Evolutionary conservation across 2,797 vertebrate genomes (phyloP).

Genomic region (Columba guinea): DNA sequence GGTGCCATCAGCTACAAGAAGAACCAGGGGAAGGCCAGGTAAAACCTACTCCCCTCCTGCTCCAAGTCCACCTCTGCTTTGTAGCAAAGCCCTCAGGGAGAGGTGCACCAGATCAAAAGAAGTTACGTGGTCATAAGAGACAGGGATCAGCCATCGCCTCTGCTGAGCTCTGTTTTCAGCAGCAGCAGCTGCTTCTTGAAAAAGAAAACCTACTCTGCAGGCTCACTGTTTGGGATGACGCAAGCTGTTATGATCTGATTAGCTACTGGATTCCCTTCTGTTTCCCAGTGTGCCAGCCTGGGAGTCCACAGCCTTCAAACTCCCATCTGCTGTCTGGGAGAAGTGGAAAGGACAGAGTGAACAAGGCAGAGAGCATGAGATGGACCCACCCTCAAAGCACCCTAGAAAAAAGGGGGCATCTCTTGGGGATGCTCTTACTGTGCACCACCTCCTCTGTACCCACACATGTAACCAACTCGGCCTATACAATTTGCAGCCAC

Average conservation of each 20-base stretch:
- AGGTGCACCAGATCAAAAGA: neutral
- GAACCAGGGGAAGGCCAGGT: neutral
- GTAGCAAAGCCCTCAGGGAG: neutral
- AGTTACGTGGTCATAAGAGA: neutral
- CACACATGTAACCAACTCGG: neutral
- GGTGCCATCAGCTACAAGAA: neutral
- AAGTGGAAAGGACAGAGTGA: neutral
- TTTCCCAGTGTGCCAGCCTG: neutral
- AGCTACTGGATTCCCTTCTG: neutral
- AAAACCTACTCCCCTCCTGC: neutral
- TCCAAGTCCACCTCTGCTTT: neutral
- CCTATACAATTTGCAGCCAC: neutral
- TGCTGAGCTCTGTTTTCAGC: neutral
- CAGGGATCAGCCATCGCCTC: neutral
- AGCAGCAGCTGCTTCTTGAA: neutral
- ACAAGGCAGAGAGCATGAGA: neutral
- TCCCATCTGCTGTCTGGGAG: neutral
- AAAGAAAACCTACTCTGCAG: neutral
- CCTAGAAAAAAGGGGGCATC: neutral
- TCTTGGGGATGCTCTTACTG: neutral
- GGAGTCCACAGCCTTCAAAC: neutral
- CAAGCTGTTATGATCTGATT: too few relatives aligned
- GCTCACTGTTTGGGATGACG: neutral
- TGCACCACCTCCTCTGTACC: neutral
- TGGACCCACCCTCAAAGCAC: neutral